Percentiles rank a stretch among this genome's conserved stretches.
Evolutionary conservation across 2,888 invertebrate genomes (phyloP).

Genomic region (Cyrtodaria siliqua): DNA sequence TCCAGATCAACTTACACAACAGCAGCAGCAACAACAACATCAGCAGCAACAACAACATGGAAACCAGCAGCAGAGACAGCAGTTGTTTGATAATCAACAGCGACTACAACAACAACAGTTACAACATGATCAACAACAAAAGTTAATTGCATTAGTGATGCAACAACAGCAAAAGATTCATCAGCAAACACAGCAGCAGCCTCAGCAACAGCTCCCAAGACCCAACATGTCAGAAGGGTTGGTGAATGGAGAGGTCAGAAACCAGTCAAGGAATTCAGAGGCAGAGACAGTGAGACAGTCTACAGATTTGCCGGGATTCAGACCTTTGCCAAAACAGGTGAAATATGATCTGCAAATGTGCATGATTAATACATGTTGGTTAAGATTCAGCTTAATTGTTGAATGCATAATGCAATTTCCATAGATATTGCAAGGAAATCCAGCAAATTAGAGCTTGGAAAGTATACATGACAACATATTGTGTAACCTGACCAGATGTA

Average conservation of each 20-base stretch:
- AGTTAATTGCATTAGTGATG: constrained; percentile 51
- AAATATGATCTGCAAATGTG: no score
- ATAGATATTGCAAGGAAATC: no score
- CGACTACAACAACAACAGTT: constrained; percentile 54
- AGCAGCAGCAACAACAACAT: constrained; percentile 16
- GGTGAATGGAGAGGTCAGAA: no score
- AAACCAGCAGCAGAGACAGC: constrained; percentile 58
- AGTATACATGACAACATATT: no score
- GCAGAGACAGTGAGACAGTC: constrained; percentile 37
- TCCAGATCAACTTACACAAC: constrained; percentile 1
- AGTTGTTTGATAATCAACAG: constrained; percentile 35
- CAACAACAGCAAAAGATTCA: constrained; percentile 56
- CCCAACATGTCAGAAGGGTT: constrained; percentile 14
- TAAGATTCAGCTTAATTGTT: no score
- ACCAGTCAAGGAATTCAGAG: no score
- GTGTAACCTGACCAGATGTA: no score
- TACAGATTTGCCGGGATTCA: constrained; percentile 55
- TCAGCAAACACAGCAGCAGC: constrained; percentile 40
- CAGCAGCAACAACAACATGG: constrained; percentile 33
- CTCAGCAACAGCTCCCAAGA: constrained; percentile 19
- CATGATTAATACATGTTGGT: no score
- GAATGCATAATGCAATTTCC: no score
- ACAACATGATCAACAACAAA: constrained; percentile 56
- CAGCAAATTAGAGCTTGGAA: no score
- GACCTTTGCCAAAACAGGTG: constrained; percentile 44